Conservation (phyloP, 2,797 vertebrate genomes). For the Halcyon smyrnensis region DNA sequence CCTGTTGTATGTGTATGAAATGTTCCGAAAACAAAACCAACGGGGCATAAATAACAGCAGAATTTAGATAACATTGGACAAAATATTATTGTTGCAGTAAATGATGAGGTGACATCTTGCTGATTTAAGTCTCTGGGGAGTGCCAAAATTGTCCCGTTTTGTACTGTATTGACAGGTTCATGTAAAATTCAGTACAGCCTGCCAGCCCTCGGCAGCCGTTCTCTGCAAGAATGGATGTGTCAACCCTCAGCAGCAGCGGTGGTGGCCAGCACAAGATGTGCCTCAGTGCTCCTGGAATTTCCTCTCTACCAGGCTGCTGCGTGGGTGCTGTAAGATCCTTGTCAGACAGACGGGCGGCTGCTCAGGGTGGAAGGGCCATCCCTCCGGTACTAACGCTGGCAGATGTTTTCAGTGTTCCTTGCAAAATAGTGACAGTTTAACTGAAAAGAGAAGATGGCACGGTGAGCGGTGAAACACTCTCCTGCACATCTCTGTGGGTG, state of each 20-base stretch:
- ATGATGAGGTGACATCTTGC: constrained; percentile 2
- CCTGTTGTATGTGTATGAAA: background rate
- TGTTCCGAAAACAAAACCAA: background rate
- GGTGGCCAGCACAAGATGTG: constrained; percentile 34
- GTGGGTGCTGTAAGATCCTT: background rate
- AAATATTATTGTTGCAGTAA: background rate
- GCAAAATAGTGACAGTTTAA: background rate
- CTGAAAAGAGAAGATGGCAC: background rate
- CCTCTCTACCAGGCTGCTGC: background rate
- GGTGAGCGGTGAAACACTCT: background rate
- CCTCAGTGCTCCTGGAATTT: constrained; percentile 33
- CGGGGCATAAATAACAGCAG: background rate
- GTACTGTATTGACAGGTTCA: constrained; percentile 49
- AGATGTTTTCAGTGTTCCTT: constrained; percentile 39
- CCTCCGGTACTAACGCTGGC: background rate
- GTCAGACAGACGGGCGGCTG: constrained; percentile 34
- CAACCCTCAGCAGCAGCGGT: constrained; percentile 61
- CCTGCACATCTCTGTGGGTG: background rate
- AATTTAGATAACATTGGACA: background rate
- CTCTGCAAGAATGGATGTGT: constrained; percentile 60
- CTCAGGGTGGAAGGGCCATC: background rate
- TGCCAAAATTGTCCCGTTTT: background rate
- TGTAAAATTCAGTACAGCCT: constrained; percentile 76
- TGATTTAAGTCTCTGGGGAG: constrained; percentile 3
- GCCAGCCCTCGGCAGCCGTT: constrained; percentile 14